Evolutionary conservation across 1,140 invertebrate genomes (phyloP), one percentile per base, ranked within the genome.

Genomic region (Saxidomus purpurata): DNA sequence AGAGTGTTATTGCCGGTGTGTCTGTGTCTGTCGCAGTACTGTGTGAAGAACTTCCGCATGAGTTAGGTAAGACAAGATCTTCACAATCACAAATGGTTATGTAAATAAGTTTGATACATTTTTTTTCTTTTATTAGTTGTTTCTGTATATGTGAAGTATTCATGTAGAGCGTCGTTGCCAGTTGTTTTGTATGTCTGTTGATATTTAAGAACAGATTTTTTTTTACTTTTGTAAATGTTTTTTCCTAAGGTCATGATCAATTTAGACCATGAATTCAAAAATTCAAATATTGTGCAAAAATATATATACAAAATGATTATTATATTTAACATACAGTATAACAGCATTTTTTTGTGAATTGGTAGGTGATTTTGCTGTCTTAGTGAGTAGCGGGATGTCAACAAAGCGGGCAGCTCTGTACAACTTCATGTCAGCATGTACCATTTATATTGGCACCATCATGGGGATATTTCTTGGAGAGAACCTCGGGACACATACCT

Each of bases 331-430:
- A n/a, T n/a, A n/a, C n/a, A n/a, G n/a, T n/a, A n/a, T n/a, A n/a
- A n/a, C n/a, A n/a, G n/a, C n/a, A n/a, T n/a, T n/a, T n/a, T n/a
- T n/a, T 61, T 36, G 38, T 84, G 13, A 38, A 47, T 55, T 40
- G 59, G 6, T 93, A 97, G 97, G 97, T 76, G 97, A 97, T 94
- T 97, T 97, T 95, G 97, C 97, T 22, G 97, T 97, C 59, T 95
- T 97, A 17, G 94, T 97, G n/a, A 97, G 96, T 94, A 96, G 97
- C 74, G 97, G 97, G 9, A 97, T 97, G 97, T 96, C 96, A 0
- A 95, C 97, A 85, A 96, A 96, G 82, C 96, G 97, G 93, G 97
- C 97, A 0, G 90, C 98, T 31, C 86, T 97, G 31, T 97, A 97
- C 94, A 98, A 97, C 94, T 97, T 97, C 89, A 94, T 98, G 22